phyloP scores from a whole-genome alignment of 2,797 vertebrate species.

The Oryzias sinensis region DNA sequence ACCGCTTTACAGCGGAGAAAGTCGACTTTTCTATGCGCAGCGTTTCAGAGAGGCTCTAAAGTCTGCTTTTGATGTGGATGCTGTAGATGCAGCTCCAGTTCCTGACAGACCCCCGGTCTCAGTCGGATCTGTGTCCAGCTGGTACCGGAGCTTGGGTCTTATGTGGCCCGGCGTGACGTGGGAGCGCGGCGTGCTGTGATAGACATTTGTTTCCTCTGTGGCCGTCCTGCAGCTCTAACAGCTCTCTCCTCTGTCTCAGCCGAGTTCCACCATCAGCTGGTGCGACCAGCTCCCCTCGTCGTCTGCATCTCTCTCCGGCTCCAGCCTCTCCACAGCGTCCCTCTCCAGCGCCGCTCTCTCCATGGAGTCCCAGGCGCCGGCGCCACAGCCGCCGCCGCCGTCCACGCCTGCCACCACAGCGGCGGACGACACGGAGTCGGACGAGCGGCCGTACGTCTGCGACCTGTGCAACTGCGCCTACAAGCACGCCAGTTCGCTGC shows the following conservation, averaged over 20 bases:
- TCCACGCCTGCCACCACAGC: constrained; percentile 21
- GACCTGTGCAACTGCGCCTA: constrained; percentile 84
- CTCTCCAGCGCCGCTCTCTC: constrained; percentile 68
- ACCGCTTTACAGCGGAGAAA: too few relatives aligned
- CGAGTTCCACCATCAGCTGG: constrained; percentile 75
- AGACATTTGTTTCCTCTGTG: not conserved
- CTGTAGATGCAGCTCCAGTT: too few relatives aligned
- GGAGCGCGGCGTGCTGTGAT: too few relatives aligned
- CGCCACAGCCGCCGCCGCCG: constrained; percentile 2
- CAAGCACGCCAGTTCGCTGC: constrained; percentile 82
- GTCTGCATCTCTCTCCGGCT: constrained; percentile 60
- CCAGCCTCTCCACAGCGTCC: constrained; percentile 64
- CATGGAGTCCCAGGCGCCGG: constrained; percentile 59
- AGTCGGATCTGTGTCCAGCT: too few relatives aligned
- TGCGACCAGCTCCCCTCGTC: constrained; percentile 72
- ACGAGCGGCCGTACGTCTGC: constrained; percentile 81
- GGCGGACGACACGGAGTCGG: constrained; percentile 70
- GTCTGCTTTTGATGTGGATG: too few relatives aligned
- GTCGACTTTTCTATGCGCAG: too few relatives aligned
- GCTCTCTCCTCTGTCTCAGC: constrained; percentile 39
- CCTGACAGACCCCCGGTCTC: too few relatives aligned
- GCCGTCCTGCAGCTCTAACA: not conserved
- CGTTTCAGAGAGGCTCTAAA: too few relatives aligned
- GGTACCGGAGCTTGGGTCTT: too few relatives aligned
- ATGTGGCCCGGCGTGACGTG: too few relatives aligned